Base-by-base conservation (phyloP, 2,113 vertebrate species). In the Caranx melampygus region DNA sequence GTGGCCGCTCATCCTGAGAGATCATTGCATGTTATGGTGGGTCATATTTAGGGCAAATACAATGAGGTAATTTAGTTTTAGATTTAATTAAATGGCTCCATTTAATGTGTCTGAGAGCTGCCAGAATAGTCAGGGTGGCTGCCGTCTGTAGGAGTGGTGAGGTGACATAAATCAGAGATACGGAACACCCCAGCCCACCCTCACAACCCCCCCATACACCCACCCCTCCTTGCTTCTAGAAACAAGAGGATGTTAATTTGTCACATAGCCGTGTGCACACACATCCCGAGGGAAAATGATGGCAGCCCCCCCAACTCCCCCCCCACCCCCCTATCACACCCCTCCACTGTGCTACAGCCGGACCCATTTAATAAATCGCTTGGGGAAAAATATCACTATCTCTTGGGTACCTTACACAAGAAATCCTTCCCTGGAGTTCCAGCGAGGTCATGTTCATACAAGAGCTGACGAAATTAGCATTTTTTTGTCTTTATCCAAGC, bases 281-380 rank as follows among this genome's bases (percentile, higher is more conserved):
- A 71, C 58, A 45, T 81, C 87, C 86, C 81, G 9, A 9, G 52
- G 87, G 89, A 34, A 67, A 47, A 79, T 44, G 33, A 58, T 59
- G n/a, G 33, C 31, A 47, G 73, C 69, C 76, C 85, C 77, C 88
- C 80, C 26, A n/a, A n/a, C n/a, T n/a, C 26, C 26, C 26, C 26
- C 26, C n/a, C 26, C 26, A 26, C 26, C 72, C 72, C 45, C 47
- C 51, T 78, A 72, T 92, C 89, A 77, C 70, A 83, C 45, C 79
- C 71, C 4, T 33, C 61, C 47, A 6, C 78, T 83, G 70, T 84
- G 84, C 82, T 76, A 16, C 33, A 79, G 80, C 86, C 79, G 58
- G 83, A 75, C 82, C 72, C 73, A 57, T 88, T 92, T 92, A 73
- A 75, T 82, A 71, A 69, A 54, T 93, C 85, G 92, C 82, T 88